These are phyloP conservation scores for Amphipoea oculea DNA, from an alignment of 2,888 invertebrate genomes.

Conservation along the genomic window DNA sequence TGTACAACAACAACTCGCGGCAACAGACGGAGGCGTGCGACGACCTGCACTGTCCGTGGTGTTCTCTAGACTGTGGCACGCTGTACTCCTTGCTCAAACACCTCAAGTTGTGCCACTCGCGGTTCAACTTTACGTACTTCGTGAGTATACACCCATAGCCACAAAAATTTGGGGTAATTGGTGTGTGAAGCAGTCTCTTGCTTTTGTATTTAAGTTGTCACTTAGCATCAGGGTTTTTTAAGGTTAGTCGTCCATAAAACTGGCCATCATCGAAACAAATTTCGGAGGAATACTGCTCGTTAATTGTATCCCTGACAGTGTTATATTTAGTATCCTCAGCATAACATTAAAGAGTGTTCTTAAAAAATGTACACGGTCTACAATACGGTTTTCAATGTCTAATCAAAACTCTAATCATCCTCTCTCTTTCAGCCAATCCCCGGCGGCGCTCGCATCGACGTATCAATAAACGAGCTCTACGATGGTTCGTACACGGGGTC, in stretches of 20 bases:
- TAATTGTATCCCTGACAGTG: neutral
- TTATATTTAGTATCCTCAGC: neutral
- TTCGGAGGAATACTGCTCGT: neutral
- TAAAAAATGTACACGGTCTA: neutral
- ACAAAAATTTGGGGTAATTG: neutral
- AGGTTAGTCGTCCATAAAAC: no score
- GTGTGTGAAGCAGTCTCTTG: neutral
- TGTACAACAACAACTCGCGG: constrained; percentile 98
- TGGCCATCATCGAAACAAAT: neutral
- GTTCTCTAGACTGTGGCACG: constrained; percentile 96
- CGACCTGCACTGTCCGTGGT: constrained; percentile 99
- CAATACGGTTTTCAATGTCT: neutral
- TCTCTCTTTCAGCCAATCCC: constrained; percentile 91
- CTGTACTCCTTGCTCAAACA: constrained; percentile 98
- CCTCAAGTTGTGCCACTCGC: constrained; percentile 97
- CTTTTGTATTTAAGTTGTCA: neutral
- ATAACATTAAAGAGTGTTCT: neutral
- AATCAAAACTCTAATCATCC: neutral
- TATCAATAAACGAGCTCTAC: constrained; percentile 98
- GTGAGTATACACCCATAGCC: constrained; percentile 89
- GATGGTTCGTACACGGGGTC: constrained; percentile 99
- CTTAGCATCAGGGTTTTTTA: neutral
- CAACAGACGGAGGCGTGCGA: constrained; percentile 98
- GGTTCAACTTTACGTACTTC: constrained; percentile 98
- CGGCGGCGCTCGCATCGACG: constrained; percentile 97